These are phyloP conservation scores for Mythimna lalbum DNA, from an alignment of 2,888 invertebrate species.

Conservation along the genomic window DNA sequence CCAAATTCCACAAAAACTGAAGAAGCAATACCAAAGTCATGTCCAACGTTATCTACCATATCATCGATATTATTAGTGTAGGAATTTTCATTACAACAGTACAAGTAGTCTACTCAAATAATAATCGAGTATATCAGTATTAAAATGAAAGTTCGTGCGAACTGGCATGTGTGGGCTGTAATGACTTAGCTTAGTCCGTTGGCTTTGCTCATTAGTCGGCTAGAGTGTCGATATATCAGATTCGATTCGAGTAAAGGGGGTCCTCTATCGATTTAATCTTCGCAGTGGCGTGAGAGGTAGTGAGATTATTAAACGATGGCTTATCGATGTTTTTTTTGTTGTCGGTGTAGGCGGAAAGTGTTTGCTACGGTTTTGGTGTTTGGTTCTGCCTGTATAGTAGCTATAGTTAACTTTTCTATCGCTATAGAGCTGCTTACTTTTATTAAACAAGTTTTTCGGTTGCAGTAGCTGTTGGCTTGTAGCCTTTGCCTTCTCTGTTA, in stretches of 20 bases:
- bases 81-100: constrained; percentile 81
- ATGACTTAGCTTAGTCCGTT: constrained; percentile 78
- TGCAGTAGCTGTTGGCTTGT: too few relatives aligned
- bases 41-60: constrained; percentile 52
- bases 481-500: too few relatives aligned
- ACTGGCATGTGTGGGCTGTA: constrained; percentile 76
- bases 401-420: background rate
- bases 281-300: constrained; percentile 63
- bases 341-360: constrained; percentile 18
- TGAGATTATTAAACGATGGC: constrained; percentile 52
- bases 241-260: constrained; percentile 77
- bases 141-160: constrained; percentile 84
- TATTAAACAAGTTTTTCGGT: too few relatives aligned
- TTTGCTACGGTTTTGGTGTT: constrained; percentile 13
- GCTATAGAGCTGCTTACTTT: too few relatives aligned
- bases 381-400: background rate
- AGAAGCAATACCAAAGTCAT: constrained; percentile 35
- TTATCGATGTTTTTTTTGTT: constrained; percentile 45
- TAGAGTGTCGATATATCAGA: constrained; percentile 81
- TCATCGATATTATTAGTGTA: constrained; percentile 73
- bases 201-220: constrained; percentile 86
- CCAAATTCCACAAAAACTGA: constrained; percentile 3
- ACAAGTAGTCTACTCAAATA: constrained; percentile 71
- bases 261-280: constrained; percentile 73
- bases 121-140: constrained; percentile 69